Evolutionary conservation across 2,888 invertebrate species (phyloP), one percentile per base, ranked within the genome.

Genomic region (Diplolepis rosae): DNA sequence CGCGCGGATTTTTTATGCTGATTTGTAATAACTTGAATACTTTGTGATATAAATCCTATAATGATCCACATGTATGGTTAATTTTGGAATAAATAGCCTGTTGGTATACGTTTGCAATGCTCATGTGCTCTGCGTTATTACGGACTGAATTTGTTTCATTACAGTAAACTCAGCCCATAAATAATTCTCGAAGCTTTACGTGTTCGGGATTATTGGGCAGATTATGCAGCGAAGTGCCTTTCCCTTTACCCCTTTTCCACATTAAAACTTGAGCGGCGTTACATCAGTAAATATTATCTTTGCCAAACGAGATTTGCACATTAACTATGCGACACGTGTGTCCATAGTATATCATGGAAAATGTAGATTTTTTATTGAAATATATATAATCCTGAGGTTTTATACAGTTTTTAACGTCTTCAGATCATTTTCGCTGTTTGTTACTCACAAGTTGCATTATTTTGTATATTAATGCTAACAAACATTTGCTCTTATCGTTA

Each of bases 231-330:
- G 39, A 27, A 61, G 24, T 61, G 39, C 35, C 39, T 61, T 39
- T n/a, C 61, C 39, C 61, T 39, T 22, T 39, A 35, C 35, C n/a
- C n/a, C 61, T 39, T 24, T 39, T 18, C 22, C n/a, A 61, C 35
- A 61, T 61, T 61, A 61, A 61, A 61, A 61, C 61, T 61, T 61
- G 61, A 61, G 35, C 35, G 35, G 61, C 61, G 61, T 61, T 61
- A 61, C 35, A 61, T 61, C 61, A 61, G 61, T 39, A 61, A 61
- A 35, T 61, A 61, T 61, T 61, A 61, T 35, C 24, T 35, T 24
- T n/a, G 61, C 39, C n/a, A n/a, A 61, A 61, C 39, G 24, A 39
- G 24, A 61, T 56, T 56, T 56, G 56, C 56, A 56, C 32, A 56
- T 39, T 24, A 61, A 61, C 39, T 61, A n/a, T n/a, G n/a, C n/a